Evolutionary conservation across 2,888 invertebrate genomes (phyloP), one percentile per base, ranked within the genome.

Genomic region (Rhagium mordax): DNA sequence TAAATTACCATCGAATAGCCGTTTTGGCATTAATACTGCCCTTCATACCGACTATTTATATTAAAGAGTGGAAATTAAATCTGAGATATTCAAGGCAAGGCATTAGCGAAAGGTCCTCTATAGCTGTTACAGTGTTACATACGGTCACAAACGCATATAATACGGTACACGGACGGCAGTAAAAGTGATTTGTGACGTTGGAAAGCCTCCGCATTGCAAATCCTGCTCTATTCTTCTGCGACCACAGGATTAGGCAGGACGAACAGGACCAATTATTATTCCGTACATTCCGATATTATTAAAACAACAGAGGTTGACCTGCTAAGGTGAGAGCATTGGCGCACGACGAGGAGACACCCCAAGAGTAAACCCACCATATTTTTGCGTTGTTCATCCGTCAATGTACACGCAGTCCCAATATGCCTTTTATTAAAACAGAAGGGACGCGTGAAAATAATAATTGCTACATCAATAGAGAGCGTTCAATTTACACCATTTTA

Each of bases 141-240:
- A 79, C 80, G 80, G 80, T 78, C 76, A 72, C 78, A 70, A 76
- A 73, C 76, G 72, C 77, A 75, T 75, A 77, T 74, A 75, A 77
- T 75, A 74, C 72, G 67, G 67, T 57, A 33, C 57, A 57, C 67
- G 57, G 47, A 41, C 57, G 82, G 85, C 87, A 87, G 87, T 88
- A 87, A 88, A 88, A 88, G 88, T 88, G 88, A 88, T 88, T 88
- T 88, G 88, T 88, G 88, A 86, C 85, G 84, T 82, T 84, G 81
- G 83, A 84, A 85, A 86, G 85, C 85, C 87, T 86, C 86, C 84
- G 86, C 86, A 86, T 86, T 86, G 87, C 87, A 87, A 87, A 87
- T 87, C 87, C 87, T 83, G 79, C 77, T 74, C 86, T 84, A 86
- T 87, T 87, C 86, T 87, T 87, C 86, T 81, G 81, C 78, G 73